Percentiles rank a stretch among this genome's conserved stretches.
phyloP scores from a whole-genome alignment of 2,888 invertebrate genomes.

The Sthenelais limicola region DNA sequence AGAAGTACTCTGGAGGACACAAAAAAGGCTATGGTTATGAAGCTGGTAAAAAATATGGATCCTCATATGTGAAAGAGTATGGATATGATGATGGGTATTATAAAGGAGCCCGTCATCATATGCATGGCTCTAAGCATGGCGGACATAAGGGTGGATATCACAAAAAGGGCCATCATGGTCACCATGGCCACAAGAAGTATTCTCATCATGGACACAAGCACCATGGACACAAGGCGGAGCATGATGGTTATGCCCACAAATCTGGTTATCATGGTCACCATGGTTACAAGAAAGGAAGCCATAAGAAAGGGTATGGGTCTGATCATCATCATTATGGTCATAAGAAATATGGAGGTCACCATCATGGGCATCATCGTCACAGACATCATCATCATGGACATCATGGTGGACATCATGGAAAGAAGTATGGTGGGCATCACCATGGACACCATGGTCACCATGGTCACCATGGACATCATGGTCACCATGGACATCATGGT shows the following conservation, averaged over 20 bases:
- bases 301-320: slow-evolving; percentile 8
- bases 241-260: too few species aligned
- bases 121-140: background rate
- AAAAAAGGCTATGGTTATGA: slow-evolving; percentile 1
- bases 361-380: background rate
- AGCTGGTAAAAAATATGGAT: slow-evolving; percentile 4
- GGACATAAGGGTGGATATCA: background rate
- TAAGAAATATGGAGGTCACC: slow-evolving; percentile 3
- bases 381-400: background rate
- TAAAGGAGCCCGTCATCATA: background rate
- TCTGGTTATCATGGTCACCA: slow-evolving; percentile 8
- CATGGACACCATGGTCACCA: slow-evolving; percentile 17
- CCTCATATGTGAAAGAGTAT: slow-evolving; percentile 3
- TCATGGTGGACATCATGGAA: too few species aligned
- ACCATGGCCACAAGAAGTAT: slow-evolving; percentile 4
- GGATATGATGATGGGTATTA: background rate
- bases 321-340: slow-evolving; percentile 2
- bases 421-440: background rate
- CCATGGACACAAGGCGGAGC: slow-evolving; percentile 13
- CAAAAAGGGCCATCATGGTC: background rate
- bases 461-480: background rate
- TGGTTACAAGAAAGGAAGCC: slow-evolving; percentile 1
- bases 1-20: slow-evolving; percentile 13
- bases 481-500: background rate
- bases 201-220: background rate